These are phyloP conservation scores for Xanthorhoe designata DNA, from an alignment of 2,888 invertebrate genomes.

Conservation along the genomic window DNA sequence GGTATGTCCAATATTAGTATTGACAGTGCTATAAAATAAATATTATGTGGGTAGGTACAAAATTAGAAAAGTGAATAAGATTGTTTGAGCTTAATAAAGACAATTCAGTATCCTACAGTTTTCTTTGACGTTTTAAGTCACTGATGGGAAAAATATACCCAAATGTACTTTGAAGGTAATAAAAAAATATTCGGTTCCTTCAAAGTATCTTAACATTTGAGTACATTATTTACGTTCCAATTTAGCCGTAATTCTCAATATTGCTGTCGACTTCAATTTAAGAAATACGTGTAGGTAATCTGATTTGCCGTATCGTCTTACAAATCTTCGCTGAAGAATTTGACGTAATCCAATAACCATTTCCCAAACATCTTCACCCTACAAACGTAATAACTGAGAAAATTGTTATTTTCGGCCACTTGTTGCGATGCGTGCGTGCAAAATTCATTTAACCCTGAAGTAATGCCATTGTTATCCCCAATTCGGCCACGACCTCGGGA, in stretches of 20 bases:
- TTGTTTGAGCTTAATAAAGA: too few species aligned
- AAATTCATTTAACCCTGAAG: conserved; percentile 63
- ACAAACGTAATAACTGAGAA: conserved; percentile 40
- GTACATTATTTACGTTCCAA: too few species aligned
- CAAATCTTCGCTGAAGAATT: conserved; percentile 10
- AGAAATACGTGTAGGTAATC: conserved; percentile 10
- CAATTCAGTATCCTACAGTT: too few species aligned
- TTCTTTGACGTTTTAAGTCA: too few species aligned
- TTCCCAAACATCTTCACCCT: conserved; percentile 29
- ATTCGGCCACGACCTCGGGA: conserved; percentile 51
- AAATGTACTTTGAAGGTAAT: too few species aligned
- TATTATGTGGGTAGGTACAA: too few species aligned
- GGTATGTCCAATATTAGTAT: too few species aligned
- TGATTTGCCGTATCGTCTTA: conserved; percentile 15
- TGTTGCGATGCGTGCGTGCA: conserved; percentile 66
- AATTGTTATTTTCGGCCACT: conserved; percentile 53
- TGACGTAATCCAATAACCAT: conserved; percentile 29
- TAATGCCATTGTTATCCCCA: conserved; percentile 62
- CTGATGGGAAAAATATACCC: background rate
- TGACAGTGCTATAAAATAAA: too few species aligned
- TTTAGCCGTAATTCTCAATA: background rate
- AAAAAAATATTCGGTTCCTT: too few species aligned
- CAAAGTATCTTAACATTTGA: too few species aligned
- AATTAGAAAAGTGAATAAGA: too few species aligned
- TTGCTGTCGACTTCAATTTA: background rate